A percentile compares a stretch with the other conserved stretches of the same genome.
phyloP scores from a whole-genome alignment of 2,888 invertebrate genomes.

The Pterobdella sp. region DNA sequence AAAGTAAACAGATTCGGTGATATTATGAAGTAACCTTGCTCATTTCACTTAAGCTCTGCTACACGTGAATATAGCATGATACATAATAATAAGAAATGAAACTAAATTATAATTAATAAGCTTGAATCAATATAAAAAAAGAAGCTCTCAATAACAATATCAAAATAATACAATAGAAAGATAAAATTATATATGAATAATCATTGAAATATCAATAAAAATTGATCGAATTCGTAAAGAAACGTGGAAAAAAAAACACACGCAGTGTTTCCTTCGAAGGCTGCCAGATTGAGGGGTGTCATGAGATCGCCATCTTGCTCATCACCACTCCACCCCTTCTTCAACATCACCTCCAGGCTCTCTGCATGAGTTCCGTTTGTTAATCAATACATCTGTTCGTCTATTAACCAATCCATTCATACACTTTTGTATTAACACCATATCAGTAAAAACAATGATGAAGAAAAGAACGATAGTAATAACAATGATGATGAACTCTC shows the following conservation, averaged over 20 bases:
- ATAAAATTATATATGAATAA: neutral
- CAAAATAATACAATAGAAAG: neutral
- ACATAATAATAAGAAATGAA: neutral
- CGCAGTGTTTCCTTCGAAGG: slow-evolving; percentile 42
- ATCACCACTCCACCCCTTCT: slow-evolving; percentile 42
- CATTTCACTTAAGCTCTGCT: too few relatives aligned
- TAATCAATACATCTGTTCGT: too few relatives aligned
- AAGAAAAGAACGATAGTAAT: too few relatives aligned
- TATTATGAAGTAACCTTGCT: too few relatives aligned
- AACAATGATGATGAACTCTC: slow-evolving; percentile 2
- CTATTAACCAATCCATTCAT: too few relatives aligned
- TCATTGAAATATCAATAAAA: neutral
- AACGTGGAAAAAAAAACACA: slow-evolving; percentile 31
- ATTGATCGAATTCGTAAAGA: neutral
- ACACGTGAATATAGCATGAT: too few relatives aligned
- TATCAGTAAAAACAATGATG: too few relatives aligned
- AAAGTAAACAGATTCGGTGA: too few relatives aligned
- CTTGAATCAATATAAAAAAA: neutral
- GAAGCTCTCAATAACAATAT: neutral
- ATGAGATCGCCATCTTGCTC: slow-evolving; percentile 41
- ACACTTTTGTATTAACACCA: too few relatives aligned
- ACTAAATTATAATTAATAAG: slow-evolving; percentile 17
- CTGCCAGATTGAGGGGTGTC: slow-evolving; percentile 45
- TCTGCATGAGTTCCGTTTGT: too few relatives aligned
- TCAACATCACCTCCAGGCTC: slow-evolving; percentile 43